Percentiles rank a stretch among this genome's conserved stretches.
phyloP scores from a whole-genome alignment of 2,797 vertebrate genomes.

The Vireo griseus region DNA sequence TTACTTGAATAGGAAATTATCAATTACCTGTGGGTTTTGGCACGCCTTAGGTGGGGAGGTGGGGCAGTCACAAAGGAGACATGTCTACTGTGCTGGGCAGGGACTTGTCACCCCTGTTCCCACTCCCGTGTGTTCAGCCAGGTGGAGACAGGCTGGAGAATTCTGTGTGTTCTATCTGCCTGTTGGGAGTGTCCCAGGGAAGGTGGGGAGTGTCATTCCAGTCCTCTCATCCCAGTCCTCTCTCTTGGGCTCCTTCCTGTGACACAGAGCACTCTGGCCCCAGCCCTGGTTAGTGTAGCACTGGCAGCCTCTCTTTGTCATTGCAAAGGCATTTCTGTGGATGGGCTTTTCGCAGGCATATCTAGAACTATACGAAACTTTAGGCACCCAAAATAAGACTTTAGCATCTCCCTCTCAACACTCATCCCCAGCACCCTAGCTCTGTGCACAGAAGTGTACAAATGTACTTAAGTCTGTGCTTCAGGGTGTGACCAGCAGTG shows the following conservation, averaged over 20 bases:
- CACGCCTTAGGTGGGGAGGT: neutral
- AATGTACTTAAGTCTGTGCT: neutral
- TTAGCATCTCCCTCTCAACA: neutral
- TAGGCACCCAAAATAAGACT: neutral
- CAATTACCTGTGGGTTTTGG: neutral
- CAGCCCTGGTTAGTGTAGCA: neutral
- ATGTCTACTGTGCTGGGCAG: fast-evolving
- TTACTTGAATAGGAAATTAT: neutral
- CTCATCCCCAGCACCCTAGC: neutral
- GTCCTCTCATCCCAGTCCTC: neutral
- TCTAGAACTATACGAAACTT: neutral
- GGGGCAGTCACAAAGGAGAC: fast-evolving
- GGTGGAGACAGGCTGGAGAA: neutral
- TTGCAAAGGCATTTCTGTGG: neutral
- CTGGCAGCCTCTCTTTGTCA: neutral
- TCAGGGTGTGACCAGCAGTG: neutral
- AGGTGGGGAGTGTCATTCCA: neutral
- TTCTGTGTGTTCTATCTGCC: neutral
- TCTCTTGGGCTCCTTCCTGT: neutral
- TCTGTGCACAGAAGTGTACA: neutral
- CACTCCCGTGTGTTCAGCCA: neutral
- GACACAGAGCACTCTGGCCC: neutral
- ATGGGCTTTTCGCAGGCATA: neutral
- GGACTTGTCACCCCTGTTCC: neutral
- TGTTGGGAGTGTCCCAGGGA: neutral